Percentiles rank a stretch among this genome's conserved stretches.
phyloP scores from a whole-genome alignment of 2,888 invertebrate species.

The Eremobia ochroleuca region DNA sequence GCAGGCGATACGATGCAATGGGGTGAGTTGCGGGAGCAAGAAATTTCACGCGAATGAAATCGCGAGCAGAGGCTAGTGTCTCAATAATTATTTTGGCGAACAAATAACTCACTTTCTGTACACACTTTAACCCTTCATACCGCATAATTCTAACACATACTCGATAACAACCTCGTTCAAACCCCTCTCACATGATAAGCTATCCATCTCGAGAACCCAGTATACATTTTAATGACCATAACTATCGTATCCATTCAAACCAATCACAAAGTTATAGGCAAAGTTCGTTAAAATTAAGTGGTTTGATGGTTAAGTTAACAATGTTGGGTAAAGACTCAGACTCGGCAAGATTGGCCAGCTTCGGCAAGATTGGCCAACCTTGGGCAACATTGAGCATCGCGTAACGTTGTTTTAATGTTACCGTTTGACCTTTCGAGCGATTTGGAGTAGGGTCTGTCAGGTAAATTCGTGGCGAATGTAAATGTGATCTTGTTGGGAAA shows the following conservation, averaged over 20 bases:
- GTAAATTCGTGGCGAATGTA: not conserved
- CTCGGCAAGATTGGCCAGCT: not conserved
- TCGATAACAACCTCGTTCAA: conserved; percentile 7
- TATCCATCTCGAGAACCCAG: not conserved
- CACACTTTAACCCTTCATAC: not conserved
- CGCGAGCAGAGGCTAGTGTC: too few species aligned
- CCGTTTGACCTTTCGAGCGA: conserved; percentile 32
- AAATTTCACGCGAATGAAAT: too few species aligned
- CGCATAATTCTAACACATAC: not conserved
- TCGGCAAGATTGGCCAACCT: conserved; percentile 8
- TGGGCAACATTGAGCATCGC: conserved; percentile 26
- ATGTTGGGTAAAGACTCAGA: conserved; percentile 5
- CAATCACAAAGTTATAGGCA: conserved; percentile 42
- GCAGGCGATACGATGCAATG: too few species aligned
- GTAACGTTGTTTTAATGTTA: conserved; percentile 32
- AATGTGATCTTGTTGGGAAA: conserved; percentile 18
- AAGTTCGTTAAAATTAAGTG: conserved; percentile 55
- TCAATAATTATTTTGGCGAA: not conserved
- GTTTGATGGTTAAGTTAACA: conserved; percentile 52
- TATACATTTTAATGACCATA: conserved; percentile 27
- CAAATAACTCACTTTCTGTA: not conserved
- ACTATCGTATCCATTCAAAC: conserved; percentile 27
- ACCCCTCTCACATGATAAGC: conserved; percentile 1
- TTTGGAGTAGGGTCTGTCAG: conserved; percentile 25
- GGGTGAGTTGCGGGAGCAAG: too few species aligned